Evolutionary conservation across 2,888 invertebrate genomes (phyloP).

Genomic region (Pharmacophagus antenor): DNA sequence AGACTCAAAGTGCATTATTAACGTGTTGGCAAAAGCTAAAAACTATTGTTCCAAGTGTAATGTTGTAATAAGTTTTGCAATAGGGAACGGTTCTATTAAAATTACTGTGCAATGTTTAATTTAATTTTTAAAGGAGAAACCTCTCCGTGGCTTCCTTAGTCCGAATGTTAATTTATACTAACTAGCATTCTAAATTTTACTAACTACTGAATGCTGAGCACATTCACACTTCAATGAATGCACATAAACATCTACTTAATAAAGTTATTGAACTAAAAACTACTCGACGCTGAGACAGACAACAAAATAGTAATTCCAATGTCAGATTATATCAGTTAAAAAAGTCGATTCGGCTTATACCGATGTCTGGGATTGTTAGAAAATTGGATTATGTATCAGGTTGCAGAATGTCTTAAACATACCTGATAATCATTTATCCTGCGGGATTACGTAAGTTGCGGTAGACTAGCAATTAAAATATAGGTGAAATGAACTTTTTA

Average conservation of each 20-base stretch:
- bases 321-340: conserved; percentile 39
- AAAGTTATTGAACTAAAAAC: conserved; percentile 72
- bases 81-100: conserved; percentile 16
- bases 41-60: conserved; percentile 27
- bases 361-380: background rate
- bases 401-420: no score
- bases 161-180: conserved; percentile 72
- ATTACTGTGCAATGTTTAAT: conserved; percentile 12
- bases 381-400: background rate
- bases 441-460: no score
- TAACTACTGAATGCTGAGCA: conserved; percentile 75
- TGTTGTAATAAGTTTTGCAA: conserved; percentile 16
- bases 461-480: no score
- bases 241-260: conserved; percentile 74
- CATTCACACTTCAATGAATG: conserved; percentile 70
- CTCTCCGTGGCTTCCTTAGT: conserved; percentile 44
- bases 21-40: conserved; percentile 52
- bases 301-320: conserved; percentile 57
- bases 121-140: conserved; percentile 22
- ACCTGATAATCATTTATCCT: no score
- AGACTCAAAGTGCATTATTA: conserved; percentile 65
- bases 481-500: no score
- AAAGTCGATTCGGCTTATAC: background rate
- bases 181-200: conserved; percentile 81
- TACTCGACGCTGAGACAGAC: conserved; percentile 63